Percentiles rank a stretch among this genome's conserved stretches.
Conservation (phyloP, 2,888 invertebrate genomes). For the Congeria kusceri region DNA sequence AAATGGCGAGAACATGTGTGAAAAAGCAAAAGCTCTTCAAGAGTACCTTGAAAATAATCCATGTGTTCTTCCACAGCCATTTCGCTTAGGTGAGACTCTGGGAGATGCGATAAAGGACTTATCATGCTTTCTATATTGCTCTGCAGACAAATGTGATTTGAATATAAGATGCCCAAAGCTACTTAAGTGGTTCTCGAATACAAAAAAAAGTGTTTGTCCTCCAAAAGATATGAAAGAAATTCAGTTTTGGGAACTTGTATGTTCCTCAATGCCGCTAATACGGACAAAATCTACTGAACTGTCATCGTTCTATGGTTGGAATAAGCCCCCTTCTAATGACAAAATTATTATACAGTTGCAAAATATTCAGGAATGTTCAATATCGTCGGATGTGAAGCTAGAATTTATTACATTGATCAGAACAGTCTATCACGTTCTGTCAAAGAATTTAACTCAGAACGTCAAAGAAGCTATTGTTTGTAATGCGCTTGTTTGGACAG, state of each 20-base stretch:
- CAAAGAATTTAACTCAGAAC: neutral
- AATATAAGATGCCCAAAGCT: neutral
- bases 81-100: neutral
- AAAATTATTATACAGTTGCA: neutral
- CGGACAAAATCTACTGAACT: conserved; percentile 12
- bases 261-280: conserved; percentile 21
- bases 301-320: conserved; percentile 32
- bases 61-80: neutral
- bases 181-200: neutral
- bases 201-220: neutral
- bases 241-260: conserved; percentile 20
- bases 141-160: neutral
- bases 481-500: conserved; percentile 8
- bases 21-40: conserved; percentile 16
- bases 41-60: neutral
- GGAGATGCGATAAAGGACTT: neutral
- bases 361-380: neutral
- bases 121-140: neutral
- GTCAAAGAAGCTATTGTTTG: neutral
- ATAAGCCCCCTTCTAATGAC: neutral
- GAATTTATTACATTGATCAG: neutral
- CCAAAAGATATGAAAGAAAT: conserved; percentile 14
- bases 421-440: neutral
- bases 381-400: neutral
- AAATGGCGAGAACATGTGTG: neutral